phyloP scores from a whole-genome alignment of 2,797 vertebrate species.

The Anguilla pacifica region DNA sequence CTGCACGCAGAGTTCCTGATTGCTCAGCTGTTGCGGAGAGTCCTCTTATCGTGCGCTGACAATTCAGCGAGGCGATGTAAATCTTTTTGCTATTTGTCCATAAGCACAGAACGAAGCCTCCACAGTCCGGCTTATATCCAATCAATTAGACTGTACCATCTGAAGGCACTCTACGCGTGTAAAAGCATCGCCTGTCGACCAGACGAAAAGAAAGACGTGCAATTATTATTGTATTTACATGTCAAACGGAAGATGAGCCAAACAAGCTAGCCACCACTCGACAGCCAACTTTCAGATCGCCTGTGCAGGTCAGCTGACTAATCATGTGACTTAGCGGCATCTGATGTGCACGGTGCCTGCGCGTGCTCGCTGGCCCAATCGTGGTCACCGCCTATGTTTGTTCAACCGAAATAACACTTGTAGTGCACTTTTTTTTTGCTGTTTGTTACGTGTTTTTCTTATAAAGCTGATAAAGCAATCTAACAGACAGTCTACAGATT shows the following conservation, averaged over 20 bases:
- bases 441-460: not conserved
- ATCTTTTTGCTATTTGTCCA: not conserved
- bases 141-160: not conserved
- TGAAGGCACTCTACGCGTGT: not conserved
- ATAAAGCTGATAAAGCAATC: not conserved
- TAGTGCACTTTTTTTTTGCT: slow-evolving; percentile 50
- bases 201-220: not conserved
- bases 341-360: not conserved
- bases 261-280: not conserved
- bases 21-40: not conserved
- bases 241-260: not conserved
- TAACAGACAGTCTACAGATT: not conserved
- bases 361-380: not conserved
- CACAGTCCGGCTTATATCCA: not conserved
- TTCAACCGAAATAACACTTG: slow-evolving; percentile 38
- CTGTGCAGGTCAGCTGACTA: slow-evolving; percentile 60
- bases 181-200: not conserved
- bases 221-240: not conserved
- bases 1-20: slow-evolving; percentile 43
- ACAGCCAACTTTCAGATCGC: not conserved
- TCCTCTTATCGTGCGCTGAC: not conserved
- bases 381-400: slow-evolving; percentile 32
- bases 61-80: not conserved
- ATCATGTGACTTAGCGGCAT: slow-evolving; percentile 58
- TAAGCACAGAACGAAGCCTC: not conserved